Conservation (phyloP, 1,140 invertebrate genomes). For the Phymorhynchus buccinoides region DNA sequence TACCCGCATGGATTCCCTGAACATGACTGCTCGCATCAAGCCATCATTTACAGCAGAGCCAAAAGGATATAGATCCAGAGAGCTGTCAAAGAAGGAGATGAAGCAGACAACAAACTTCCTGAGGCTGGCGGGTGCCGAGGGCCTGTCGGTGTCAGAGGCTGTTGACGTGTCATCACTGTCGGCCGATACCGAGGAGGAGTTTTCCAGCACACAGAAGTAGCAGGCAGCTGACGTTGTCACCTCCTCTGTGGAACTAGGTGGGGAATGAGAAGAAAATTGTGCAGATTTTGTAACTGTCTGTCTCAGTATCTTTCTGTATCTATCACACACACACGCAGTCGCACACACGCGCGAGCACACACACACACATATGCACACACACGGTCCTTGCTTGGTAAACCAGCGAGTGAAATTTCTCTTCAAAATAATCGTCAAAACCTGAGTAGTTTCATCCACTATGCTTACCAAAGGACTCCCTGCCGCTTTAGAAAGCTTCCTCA, state of each 20-base stretch:
- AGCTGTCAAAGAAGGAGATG: slow-evolving; percentile 48
- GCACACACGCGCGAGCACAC: neutral
- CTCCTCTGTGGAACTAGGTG: slow-evolving; percentile 28
- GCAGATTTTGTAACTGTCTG: no score
- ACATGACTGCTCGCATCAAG: neutral
- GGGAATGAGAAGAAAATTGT: no score
- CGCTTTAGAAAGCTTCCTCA: no score
- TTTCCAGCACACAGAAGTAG: slow-evolving; percentile 43
- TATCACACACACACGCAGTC: neutral
- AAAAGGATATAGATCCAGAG: slow-evolving; percentile 52
- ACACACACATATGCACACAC: neutral
- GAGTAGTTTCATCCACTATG: no score
- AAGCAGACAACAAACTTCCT: slow-evolving; percentile 50
- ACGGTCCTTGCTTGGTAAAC: neutral
- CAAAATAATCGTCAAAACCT: no score
- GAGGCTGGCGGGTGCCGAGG: neutral
- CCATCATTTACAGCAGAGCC: neutral
- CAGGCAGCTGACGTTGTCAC: slow-evolving; percentile 41
- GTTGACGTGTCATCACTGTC: no score
- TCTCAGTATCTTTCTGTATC: neutral
- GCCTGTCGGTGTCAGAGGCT: neutral
- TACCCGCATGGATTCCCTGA: no score
- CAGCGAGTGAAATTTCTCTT: no score
- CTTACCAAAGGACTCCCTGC: no score
- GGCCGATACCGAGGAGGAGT: slow-evolving; percentile 1